Evolutionary conservation across 1,140 invertebrate genomes (phyloP).

Genomic region (Caerostris extrusa): DNA sequence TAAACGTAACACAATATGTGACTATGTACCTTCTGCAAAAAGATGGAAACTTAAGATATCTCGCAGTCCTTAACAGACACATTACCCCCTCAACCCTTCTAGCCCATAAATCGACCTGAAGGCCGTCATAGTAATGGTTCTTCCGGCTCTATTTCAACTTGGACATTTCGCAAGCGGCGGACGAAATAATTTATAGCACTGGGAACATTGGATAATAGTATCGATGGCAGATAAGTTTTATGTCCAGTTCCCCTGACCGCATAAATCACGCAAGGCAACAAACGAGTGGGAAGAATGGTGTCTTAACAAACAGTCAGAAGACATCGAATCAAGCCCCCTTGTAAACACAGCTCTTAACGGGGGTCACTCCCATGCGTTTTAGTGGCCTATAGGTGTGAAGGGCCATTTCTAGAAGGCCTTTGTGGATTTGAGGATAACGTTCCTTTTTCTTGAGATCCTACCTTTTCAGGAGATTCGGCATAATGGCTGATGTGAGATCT

Average conservation of each 20-base stretch:
- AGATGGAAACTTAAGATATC: background rate
- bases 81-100: slow-evolving; percentile 41
- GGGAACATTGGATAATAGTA: background rate
- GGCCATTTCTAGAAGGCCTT: background rate
- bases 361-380: slow-evolving; percentile 61
- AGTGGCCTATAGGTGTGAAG: background rate
- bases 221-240: slow-evolving; percentile 67
- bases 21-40: background rate
- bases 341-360: slow-evolving; percentile 51
- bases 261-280: slow-evolving; percentile 28
- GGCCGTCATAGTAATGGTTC: background rate
- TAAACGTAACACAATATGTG: background rate
- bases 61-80: background rate
- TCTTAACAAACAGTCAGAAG: slow-evolving; percentile 19
- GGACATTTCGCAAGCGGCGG: background rate
- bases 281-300: background rate
- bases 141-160: slow-evolving; percentile 51
- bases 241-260: slow-evolving; percentile 37
- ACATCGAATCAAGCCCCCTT: slow-evolving; percentile 31
- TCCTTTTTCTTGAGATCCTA: background rate
- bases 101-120: slow-evolving; percentile 26
- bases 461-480: background rate
- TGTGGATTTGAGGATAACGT: background rate
- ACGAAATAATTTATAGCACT: background rate
- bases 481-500: background rate